Conservation (phyloP, 2,888 invertebrate species). For the Caenorhabditis sp. region DNA sequence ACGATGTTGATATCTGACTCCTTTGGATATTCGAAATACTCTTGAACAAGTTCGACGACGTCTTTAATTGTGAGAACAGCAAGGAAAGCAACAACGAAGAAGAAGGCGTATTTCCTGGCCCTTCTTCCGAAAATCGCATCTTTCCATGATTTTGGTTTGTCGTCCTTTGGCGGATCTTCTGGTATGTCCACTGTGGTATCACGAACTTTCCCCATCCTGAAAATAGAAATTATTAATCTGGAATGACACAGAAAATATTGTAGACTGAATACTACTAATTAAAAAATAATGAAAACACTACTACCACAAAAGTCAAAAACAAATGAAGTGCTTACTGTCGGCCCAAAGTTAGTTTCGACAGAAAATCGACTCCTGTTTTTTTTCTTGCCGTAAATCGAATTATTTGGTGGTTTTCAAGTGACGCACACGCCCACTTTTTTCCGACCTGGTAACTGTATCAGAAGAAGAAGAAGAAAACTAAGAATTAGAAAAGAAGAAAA, state of each 20-base stretch:
- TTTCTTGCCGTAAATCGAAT: conserved; percentile 5
- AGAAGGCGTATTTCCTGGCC: conserved; percentile 64
- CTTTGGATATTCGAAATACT: conserved; percentile 65
- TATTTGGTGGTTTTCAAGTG: not conserved
- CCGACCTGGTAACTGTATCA: not conserved
- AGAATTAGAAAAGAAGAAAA: not conserved
- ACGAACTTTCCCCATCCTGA: conserved; percentile 46
- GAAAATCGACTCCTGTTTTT: not conserved
- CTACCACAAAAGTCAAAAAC: not conserved
- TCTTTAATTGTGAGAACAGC: conserved; percentile 68
- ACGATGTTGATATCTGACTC: conserved; percentile 68
- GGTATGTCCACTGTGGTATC: conserved; percentile 32
- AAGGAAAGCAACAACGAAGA: conserved; percentile 65
- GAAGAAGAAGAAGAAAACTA: not conserved
- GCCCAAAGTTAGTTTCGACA: not conserved
- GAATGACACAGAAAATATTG: not conserved
- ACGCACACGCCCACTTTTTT: not conserved
- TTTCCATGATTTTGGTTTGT: conserved; percentile 47
- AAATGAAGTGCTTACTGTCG: conserved; percentile 1
- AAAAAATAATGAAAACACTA: not conserved
- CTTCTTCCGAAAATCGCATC: conserved; percentile 57
- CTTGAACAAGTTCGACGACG: conserved; percentile 63
- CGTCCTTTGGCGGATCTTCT: conserved; percentile 12
- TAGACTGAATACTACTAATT: not conserved
- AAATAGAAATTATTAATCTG: not conserved